These are phyloP conservation scores for Agrochola lota DNA, from an alignment of 2,888 invertebrate genomes.

Conservation along the genomic window DNA sequence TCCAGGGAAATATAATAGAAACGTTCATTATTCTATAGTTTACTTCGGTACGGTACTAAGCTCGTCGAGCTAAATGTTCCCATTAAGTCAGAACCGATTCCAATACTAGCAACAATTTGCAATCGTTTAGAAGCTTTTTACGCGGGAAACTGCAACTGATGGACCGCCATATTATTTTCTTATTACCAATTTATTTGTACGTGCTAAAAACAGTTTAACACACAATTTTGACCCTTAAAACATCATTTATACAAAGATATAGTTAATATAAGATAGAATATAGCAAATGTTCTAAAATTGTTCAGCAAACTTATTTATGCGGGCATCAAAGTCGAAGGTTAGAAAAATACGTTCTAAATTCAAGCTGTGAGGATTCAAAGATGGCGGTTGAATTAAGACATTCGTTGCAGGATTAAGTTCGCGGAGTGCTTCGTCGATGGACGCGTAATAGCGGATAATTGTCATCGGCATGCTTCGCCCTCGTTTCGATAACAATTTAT, in stretches of 20 bases:
- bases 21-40: constrained; percentile 15
- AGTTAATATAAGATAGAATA: constrained; percentile 7
- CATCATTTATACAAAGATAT: constrained; percentile 2
- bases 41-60: constrained; percentile 21
- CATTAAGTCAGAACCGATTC: constrained; percentile 46
- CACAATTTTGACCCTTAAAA: constrained; percentile 26
- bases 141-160: constrained; percentile 68
- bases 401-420: constrained; percentile 55
- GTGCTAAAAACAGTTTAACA: constrained; percentile 2
- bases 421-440: constrained; percentile 68
- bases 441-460: constrained; percentile 84
- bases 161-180: constrained; percentile 63
- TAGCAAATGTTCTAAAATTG: constrained; percentile 34
- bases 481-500: constrained; percentile 82
- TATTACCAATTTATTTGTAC: constrained; percentile 48
- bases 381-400: constrained; percentile 54
- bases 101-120: constrained; percentile 70
- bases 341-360: constrained; percentile 55
- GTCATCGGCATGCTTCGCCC: constrained; percentile 80
- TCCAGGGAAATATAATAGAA: background rate
- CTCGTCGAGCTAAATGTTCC: constrained; percentile 39
- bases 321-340: constrained; percentile 43
- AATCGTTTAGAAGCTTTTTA: constrained; percentile 74
- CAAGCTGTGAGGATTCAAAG: constrained; percentile 32
- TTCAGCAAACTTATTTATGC: constrained; percentile 57